Conservation (phyloP, 2,888 invertebrate species). For the Apodemia mormo region DNA sequence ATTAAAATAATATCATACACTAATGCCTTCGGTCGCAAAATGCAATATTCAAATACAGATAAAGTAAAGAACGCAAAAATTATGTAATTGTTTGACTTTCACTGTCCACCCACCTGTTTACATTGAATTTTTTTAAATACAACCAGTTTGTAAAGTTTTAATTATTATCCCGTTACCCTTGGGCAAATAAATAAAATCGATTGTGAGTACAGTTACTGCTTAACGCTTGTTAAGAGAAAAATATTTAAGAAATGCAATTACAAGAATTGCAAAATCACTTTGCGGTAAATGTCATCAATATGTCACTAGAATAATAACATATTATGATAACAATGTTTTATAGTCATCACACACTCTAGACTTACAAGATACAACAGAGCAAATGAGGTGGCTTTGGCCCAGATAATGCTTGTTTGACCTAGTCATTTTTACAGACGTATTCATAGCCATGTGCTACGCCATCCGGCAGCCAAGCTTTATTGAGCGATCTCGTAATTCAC, state of each 20-base stretch:
- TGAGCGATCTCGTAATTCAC: no score
- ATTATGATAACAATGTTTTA: neutral
- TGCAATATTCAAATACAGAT: neutral
- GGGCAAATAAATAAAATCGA: conserved; percentile 4
- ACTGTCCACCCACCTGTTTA: neutral
- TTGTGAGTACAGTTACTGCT: neutral
- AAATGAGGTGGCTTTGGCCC: neutral
- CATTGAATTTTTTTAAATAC: neutral
- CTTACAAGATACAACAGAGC: neutral
- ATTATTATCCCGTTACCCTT: conserved; percentile 16
- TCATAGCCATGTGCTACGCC: no score
- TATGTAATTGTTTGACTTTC: conserved; percentile 9
- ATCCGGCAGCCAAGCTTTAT: no score
- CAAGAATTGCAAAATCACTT: conserved; percentile 5
- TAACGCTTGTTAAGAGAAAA: neutral
- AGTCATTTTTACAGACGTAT: neutral
- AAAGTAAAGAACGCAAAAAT: neutral
- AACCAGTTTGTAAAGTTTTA: neutral
- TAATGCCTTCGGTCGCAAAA: neutral
- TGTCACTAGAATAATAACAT: conserved; percentile 11
- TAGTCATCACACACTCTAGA: neutral
- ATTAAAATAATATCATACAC: neutral
- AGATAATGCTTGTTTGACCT: neutral
- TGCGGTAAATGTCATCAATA: conserved; percentile 7
- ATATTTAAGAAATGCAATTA: conserved; percentile 12